Evolutionary conservation across 2,113 vertebrate genomes (phyloP), one percentile per base, ranked within the genome.

Genomic region (Tympanuchus pallidicinctus): DNA sequence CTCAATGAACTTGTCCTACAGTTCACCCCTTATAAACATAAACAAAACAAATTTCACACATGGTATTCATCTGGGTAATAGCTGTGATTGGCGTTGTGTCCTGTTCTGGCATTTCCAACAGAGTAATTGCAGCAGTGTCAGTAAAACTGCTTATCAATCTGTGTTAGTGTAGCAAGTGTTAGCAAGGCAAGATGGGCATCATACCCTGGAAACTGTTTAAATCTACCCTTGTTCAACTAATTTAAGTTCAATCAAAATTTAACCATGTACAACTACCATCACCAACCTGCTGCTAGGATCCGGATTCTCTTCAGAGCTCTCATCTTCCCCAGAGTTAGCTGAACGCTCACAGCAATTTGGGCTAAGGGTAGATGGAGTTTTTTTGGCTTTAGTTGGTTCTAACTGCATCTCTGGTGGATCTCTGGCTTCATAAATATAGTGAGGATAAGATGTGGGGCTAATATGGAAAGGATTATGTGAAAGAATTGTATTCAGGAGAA

Each of bases 401-500:
- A 63, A 69, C 45, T 45, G 48, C 66, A 66, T 79, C 48, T 76
- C 34, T 7, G 32, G 63, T 2, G 3, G 38, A 75, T 75, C 2
- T 4, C 47, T 42, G 38, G 16, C 54, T 79, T 89, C 48, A 65
- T 66, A 78, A 60, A 71, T 36, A 43, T 10, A 27, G 18, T 14
- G 36, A 28, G 19, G 34, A 54, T 83, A 34, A 28, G 25, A n/a
- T 25, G 82, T 64, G 25, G 32, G 47, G 16, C 45, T 94, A 81
- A 78, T 82, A 48, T 7, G 61, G 57, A 75, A 72, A 69, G 36
- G 63, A 75, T 90, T 82, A 84, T 45, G 48, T 16, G 25, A 70
- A 93, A 79, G 22, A 61, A 64, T 82, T 90, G 8, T 82, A 77
- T 93, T 69, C 30, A 57, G 66, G 59, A 79, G 72, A 76, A 79